Evolutionary conservation across 64 coral and sea anemone species (phyloP), one percentile per base, ranked within the genome.

Genomic region (Actinia equina): DNA sequence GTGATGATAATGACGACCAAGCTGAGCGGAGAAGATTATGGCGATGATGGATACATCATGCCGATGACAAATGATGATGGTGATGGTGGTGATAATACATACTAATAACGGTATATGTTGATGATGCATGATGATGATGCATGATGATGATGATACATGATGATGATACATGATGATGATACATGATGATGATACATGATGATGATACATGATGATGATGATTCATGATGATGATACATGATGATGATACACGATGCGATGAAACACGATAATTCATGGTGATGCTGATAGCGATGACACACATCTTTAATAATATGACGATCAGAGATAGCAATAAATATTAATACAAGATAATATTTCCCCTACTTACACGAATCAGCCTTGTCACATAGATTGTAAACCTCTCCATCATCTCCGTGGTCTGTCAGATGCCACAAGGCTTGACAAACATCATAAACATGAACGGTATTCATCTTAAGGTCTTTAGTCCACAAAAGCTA

Each of bases 401-500:
- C 43, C 44, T 99, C 88, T 51, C 96, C 96, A 37, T 77, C 67
- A 2, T 90, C 83, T 6, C 93, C 93, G 71, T 95, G 49, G 7
- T 59, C 86, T 2, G 93, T 93, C 43, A 99, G 80, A 71, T 99
- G 96, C 96, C 96, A 99, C 8, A 99, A 30, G 5, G 93, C 96
- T 26, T 91, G 88, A 82, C 96, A 99, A n/a, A 93, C 93, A 89
- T 99, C 96, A 88, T 74, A 60, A 52, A 99, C 85, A 76, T 99
- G 96, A 7, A 99, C 93, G 2, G 96, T 99, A 67, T 94, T 95
- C 96, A 99, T 99, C 54, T 88, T 94, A 7, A 99, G 91, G 64
- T 99, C 96, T 56, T 99, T 99, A 30, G 90, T 95, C 96, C 96
- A 99, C 59, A 99, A 60, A 20, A 99, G 85, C 96, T 99, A 62